Percentiles rank a stretch among this genome's conserved stretches.
These are phyloP conservation scores for Chironomus tepperi DNA, from an alignment of 1,140 invertebrate species.

Conservation along the genomic window DNA sequence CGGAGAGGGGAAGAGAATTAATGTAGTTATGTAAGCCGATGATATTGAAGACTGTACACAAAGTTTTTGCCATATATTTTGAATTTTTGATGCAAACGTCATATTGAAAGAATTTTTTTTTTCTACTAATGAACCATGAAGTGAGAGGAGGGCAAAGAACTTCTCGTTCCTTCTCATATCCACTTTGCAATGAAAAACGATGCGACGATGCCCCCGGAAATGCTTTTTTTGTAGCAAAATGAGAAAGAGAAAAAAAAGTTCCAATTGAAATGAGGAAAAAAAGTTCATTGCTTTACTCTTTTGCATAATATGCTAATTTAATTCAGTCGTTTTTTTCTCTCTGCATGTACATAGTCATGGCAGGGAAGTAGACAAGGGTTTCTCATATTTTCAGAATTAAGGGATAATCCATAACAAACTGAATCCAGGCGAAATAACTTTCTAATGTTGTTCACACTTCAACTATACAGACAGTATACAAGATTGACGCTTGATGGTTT, in stretches of 20 bases:
- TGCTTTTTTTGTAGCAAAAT: not conserved
- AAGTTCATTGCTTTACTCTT: not conserved
- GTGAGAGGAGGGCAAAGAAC: not conserved
- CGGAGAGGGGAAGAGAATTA: not conserved
- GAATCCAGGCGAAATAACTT: too few relatives aligned
- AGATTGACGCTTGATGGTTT: too few relatives aligned
- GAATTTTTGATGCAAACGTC: not conserved
- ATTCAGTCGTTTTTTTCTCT: not conserved
- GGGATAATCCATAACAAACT: too few relatives aligned
- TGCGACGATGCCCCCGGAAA: constrained; percentile 10
- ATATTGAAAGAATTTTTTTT: not conserved
- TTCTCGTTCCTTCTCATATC: not conserved
- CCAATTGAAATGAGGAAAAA: constrained; percentile 13
- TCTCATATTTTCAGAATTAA: too few relatives aligned
- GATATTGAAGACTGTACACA: too few relatives aligned
- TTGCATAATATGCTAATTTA: constrained; percentile 9
- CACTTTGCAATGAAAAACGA: not conserved
- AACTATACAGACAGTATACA: too few relatives aligned
- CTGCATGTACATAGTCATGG: too few relatives aligned
- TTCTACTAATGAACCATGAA: constrained; percentile 17
- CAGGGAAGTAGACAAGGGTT: too few relatives aligned
- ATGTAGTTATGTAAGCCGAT: not conserved
- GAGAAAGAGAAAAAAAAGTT: not conserved
- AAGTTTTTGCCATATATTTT: not conserved
- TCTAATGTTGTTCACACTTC: too few relatives aligned